Evolutionary conservation across 2,113 vertebrate genomes (phyloP).

Genomic region (Dascyllus trimaculatus): DNA sequence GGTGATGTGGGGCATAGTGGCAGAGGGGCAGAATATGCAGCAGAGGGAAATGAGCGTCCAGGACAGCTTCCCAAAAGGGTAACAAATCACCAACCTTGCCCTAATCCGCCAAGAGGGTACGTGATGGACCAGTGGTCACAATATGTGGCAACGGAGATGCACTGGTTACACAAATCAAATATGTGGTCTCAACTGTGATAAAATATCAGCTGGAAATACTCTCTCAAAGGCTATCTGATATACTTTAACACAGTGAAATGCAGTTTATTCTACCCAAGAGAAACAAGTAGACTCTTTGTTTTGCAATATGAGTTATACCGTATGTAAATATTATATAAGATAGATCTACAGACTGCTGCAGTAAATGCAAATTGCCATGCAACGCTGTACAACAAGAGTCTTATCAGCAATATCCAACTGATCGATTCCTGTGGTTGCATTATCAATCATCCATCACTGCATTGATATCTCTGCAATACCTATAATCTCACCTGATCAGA

Average conservation of each 20-base stretch:
- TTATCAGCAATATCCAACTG: constrained; percentile 74
- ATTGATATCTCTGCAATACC: constrained; percentile 80
- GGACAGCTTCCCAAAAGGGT: constrained; percentile 84
- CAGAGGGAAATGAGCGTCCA: constrained; percentile 81
- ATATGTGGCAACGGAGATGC: constrained; percentile 53
- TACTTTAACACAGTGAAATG: neutral
- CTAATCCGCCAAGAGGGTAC: constrained; percentile 75
- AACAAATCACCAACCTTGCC: constrained; percentile 84
- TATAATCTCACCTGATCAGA: constrained; percentile 79
- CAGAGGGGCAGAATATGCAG: constrained; percentile 82
- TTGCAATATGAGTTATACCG: constrained; percentile 35
- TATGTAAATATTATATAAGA: constrained; percentile 37
- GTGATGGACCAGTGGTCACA: constrained; percentile 71
- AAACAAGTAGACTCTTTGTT: constrained; percentile 33
- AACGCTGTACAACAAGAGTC: constrained; percentile 40
- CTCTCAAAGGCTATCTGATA: constrained; percentile 12
- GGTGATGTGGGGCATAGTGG: constrained; percentile 57
- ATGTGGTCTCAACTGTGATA: constrained; percentile 39
- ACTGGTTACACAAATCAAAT: constrained; percentile 58
- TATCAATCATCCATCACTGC: constrained; percentile 82
- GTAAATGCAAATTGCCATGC: constrained; percentile 63
- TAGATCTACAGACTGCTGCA: constrained; percentile 39
- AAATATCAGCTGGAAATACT: constrained; percentile 11
- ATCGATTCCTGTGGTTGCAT: constrained; percentile 71
- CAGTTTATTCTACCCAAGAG: neutral